Conservation (phyloP, 2,113 vertebrate genomes). For the Cinclus cinclus region DNA sequence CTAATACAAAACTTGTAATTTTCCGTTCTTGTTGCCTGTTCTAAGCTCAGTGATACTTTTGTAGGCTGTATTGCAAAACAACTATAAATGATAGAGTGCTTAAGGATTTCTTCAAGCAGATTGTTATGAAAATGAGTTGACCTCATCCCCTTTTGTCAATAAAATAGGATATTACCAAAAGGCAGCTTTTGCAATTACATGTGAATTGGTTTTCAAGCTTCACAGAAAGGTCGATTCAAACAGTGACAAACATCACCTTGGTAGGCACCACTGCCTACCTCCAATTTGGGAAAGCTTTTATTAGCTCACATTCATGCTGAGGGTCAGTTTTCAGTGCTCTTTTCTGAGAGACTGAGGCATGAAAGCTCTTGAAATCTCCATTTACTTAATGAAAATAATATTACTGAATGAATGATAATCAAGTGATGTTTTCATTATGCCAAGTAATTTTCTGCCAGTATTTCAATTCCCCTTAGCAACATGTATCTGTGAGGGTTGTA, state of each 20-base stretch:
- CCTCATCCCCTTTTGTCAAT: slow-evolving; percentile 48
- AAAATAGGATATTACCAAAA: slow-evolving; percentile 63
- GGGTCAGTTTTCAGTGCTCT: slow-evolving; percentile 44
- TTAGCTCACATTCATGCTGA: slow-evolving; percentile 36
- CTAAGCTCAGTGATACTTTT: slow-evolving; percentile 8
- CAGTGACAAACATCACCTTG: slow-evolving; percentile 50
- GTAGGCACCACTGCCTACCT: slow-evolving; percentile 36
- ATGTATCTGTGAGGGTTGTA: background rate
- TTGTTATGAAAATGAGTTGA: slow-evolving; percentile 63
- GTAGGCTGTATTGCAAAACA: background rate
- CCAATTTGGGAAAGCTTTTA: slow-evolving; percentile 60
- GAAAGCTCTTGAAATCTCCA: slow-evolving; percentile 60
- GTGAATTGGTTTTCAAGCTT: slow-evolving; percentile 62
- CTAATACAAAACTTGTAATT: background rate
- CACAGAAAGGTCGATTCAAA: slow-evolving; percentile 46
- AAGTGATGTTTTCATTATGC: slow-evolving; percentile 60
- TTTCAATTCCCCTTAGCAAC: slow-evolving; percentile 41
- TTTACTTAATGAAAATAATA: slow-evolving; percentile 70
- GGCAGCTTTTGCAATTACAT: slow-evolving; percentile 28
- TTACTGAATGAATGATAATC: slow-evolving; percentile 61
- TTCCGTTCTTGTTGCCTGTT: background rate
- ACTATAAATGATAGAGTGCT: slow-evolving; percentile 17
- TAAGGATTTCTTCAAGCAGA: slow-evolving; percentile 42
- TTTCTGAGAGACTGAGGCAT: slow-evolving; percentile 39
- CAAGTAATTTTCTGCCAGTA: slow-evolving; percentile 39